Base-by-base conservation (phyloP, 2,113 vertebrate genomes). In the Pyxicephalus adspersus region DNA sequence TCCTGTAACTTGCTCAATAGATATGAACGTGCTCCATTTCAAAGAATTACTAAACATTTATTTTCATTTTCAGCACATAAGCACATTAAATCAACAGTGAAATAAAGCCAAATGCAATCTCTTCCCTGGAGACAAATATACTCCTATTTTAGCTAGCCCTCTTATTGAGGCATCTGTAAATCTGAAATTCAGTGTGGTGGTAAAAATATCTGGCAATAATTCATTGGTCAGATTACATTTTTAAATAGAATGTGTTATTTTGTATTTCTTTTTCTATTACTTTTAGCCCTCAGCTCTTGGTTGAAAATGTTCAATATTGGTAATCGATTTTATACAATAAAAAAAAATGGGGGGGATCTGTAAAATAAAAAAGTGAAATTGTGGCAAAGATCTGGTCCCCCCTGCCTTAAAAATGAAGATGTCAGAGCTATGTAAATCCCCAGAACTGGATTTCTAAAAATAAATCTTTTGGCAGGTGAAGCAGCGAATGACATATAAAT, bases 51-150 rank as follows among this genome's bases (percentile, higher is more conserved):
- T 34, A 66, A 81, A 57, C 51, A 72, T 81, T 81, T 66, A 74
- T 63, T 73, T 61, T 81, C 50, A 61, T 73, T 72, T 78, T 55
- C 26, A 31, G n/a, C 52, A 81, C 72, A 74, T 16, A 81, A 34
- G 19, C 66, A 71, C 67, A 72, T 80, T 71, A 64, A 73, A 63
- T 64, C 58, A 74, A 57, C 58, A 74, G 70, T 55, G 70, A 64
- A 74, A 81, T 81, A 45, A 71, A 66, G 26, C 79, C 60, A 72
- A 57, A 74, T 70, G 57, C 60, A 81, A 34, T 66, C 16, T 57
- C 38, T 74, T 65, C 80, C 51, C 70, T 38, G 51, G 23, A 65
- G 61, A 73, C 54, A 74, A 55, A 75, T 81, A 15, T 54, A 45
- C 74, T 81, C 17, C 16, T 66, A 45, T 81, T 81, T 65, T 65